Conservation (phyloP, 2,888 invertebrate genomes). For the Tanaodytes sp. region DNA sequence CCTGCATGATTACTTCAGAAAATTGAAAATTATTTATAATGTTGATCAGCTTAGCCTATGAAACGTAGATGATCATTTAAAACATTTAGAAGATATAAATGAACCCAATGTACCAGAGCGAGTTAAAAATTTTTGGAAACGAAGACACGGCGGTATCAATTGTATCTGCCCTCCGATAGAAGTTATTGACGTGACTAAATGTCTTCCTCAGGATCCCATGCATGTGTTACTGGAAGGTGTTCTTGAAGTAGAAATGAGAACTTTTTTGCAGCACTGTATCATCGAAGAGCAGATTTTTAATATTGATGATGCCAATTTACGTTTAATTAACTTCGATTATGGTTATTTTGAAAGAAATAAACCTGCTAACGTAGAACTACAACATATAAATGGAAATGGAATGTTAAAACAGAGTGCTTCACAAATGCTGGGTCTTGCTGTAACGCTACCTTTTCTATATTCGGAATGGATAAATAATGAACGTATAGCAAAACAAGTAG, state of each 20-base stretch:
- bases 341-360: conserved; percentile 54
- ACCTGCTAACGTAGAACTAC: conserved; percentile 31
- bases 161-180: background rate
- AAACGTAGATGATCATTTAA: no score
- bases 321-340: conserved; percentile 51
- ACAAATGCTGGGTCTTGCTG: conserved; percentile 45
- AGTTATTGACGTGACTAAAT: background rate
- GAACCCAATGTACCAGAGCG: conserved; percentile 45
- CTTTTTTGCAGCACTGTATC: background rate
- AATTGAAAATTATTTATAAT: conserved; percentile 18
- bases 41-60: no score
- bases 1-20: conserved; percentile 23
- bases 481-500: conserved; percentile 3
- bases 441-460: conserved; percentile 27
- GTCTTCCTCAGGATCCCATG: conserved; percentile 3
- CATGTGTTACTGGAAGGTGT: conserved; percentile 2
- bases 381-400: no score
- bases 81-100: conserved; percentile 37
- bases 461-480: conserved; percentile 5
- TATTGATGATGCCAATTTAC: conserved; percentile 51
- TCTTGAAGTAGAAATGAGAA: background rate
- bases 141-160: conserved; percentile 8
- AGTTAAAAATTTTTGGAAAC: no score
- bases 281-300: conserved; percentile 33
- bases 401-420: no score